Percentiles rank a stretch among this genome's conserved stretches.
These are phyloP conservation scores for Trichomalopsis sarcophagae DNA, from an alignment of 1,140 invertebrate genomes.

Conservation along the genomic window DNA sequence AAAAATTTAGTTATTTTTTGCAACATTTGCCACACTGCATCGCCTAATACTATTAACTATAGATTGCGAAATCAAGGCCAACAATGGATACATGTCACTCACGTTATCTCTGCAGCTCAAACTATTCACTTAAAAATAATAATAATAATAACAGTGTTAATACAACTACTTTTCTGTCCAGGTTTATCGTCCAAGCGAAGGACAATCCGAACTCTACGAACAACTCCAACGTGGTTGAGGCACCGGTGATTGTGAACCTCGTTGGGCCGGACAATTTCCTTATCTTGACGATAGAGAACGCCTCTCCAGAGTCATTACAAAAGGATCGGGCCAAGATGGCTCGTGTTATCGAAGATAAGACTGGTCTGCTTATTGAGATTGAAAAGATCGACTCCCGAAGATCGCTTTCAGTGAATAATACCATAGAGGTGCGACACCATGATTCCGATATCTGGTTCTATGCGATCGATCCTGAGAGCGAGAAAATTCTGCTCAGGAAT, in stretches of 20 bases:
- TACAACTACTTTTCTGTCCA: constrained; percentile 52
- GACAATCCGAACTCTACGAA: constrained; percentile 82
- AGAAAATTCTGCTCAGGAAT: constrained; percentile 84
- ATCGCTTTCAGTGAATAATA: constrained; percentile 82
- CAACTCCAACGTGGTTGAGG: constrained; percentile 79
- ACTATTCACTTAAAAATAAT: not conserved
- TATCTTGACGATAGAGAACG: constrained; percentile 84
- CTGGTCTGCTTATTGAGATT: constrained; percentile 84
- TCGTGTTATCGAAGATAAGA: constrained; percentile 83
- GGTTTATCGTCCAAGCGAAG: constrained; percentile 83
- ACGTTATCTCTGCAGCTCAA: not conserved
- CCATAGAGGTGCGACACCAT: constrained; percentile 82
- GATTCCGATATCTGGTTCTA: constrained; percentile 93
- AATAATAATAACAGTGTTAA: not conserved
- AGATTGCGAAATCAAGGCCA: not conserved
- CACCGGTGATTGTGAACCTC: constrained; percentile 83
- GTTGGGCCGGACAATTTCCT: constrained; percentile 83
- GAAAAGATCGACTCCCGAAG: constrained; percentile 85
- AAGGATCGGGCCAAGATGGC: constrained; percentile 80
- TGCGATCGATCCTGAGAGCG: constrained; percentile 85
- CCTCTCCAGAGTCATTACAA: constrained; percentile 82
- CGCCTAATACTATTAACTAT: no score
- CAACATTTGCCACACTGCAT: no score
- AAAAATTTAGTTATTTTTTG: no score
- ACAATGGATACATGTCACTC: not conserved